phyloP scores from a whole-genome alignment of 2,888 invertebrate genomes.

The Teleogryllus oceanicus region DNA sequence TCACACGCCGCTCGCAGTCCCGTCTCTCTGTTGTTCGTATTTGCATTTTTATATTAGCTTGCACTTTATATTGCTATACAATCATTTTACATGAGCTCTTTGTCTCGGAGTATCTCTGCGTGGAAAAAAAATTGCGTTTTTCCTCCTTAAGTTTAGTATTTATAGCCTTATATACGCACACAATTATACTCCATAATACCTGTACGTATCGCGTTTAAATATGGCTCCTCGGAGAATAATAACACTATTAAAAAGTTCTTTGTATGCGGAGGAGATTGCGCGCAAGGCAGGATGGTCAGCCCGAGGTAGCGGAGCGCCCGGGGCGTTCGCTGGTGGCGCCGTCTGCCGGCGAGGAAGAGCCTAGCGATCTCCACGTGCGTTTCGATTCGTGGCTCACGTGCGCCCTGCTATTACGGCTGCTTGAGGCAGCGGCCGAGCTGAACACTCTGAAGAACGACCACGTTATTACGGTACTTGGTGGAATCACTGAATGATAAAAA shows the following conservation, averaged over 20 bases:
- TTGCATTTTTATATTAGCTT: conserved; percentile 18
- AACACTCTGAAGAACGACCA: too few species aligned
- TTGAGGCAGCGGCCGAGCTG: too few species aligned
- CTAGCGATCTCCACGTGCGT: too few species aligned
- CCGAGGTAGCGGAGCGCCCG: too few species aligned
- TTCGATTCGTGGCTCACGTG: too few species aligned
- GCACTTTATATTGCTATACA: conserved; percentile 3
- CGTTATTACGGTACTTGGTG: too few species aligned
- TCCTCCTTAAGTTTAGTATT: background rate
- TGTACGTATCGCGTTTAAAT: conserved; percentile 9
- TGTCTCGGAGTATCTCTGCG: background rate
- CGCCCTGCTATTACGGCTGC: too few species aligned
- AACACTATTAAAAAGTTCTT: conserved; percentile 10
- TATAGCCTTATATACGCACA: background rate
- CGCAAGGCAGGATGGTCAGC: background rate
- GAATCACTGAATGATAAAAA: too few species aligned
- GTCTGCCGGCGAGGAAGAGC: too few species aligned
- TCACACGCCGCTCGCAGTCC: background rate
- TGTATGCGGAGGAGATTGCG: conserved; percentile 18
- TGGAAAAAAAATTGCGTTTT: background rate
- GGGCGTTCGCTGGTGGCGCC: too few species aligned
- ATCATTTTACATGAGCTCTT: conserved; percentile 7
- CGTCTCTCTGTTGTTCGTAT: background rate
- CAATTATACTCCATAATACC: conserved; percentile 18
- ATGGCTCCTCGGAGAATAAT: background rate